phyloP scores from a whole-genome alignment of 2,888 invertebrate species.

The Noctua comes region DNA sequence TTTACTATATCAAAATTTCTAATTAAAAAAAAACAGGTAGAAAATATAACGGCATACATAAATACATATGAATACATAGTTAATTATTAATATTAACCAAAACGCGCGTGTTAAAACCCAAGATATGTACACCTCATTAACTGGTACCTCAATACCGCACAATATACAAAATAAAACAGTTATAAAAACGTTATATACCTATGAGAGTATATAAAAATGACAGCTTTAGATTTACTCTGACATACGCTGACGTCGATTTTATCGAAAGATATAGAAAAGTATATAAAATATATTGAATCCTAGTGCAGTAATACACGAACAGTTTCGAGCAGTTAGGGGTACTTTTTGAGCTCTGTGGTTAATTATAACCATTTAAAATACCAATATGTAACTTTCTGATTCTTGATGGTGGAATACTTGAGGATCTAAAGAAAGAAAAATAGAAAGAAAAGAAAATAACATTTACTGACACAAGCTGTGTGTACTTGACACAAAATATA shows the following conservation, averaged over 20 bases:
- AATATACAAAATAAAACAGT: constrained; percentile 28
- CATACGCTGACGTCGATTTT: constrained; percentile 46
- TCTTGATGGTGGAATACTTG: background rate
- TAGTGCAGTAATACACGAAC: constrained; percentile 4
- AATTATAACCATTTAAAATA: background rate
- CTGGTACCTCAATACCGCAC: constrained; percentile 47
- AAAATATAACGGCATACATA: constrained; percentile 45
- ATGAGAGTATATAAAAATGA: background rate
- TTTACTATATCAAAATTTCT: background rate
- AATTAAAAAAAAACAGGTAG: background rate
- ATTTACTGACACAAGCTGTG: background rate
- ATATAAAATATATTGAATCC: background rate
- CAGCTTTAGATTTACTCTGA: constrained; percentile 41
- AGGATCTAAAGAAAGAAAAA: background rate
- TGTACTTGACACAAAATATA: too few species aligned
- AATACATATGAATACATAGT: constrained; percentile 45
- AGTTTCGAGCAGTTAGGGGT: constrained; percentile 20
- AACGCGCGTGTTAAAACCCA: constrained; percentile 30
- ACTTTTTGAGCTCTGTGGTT: background rate
- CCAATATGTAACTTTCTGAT: background rate
- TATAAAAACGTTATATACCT: constrained; percentile 2
- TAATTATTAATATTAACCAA: constrained; percentile 23
- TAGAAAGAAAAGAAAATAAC: background rate
- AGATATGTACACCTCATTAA: constrained; percentile 44
- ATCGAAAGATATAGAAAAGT: constrained; percentile 30